A percentile compares a stretch with the other conserved stretches of the same genome.
Evolutionary conservation across 2,888 invertebrate species (phyloP).

Genomic region (Escarpia spicata): DNA sequence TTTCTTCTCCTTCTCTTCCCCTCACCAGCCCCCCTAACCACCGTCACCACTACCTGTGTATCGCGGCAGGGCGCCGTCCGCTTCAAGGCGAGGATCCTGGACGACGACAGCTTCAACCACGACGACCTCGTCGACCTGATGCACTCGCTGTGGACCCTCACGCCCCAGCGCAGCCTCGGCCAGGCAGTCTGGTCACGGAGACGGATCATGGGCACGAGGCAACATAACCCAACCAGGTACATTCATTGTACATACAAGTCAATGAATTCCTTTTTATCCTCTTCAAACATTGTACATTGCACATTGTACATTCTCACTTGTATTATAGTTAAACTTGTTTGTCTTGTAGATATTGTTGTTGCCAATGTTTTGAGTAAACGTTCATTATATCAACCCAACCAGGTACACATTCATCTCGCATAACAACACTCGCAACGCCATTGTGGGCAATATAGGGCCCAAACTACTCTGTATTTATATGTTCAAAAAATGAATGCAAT

Average conservation of each 20-base stretch:
- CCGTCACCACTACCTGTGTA: not conserved
- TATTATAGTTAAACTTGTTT: too few species aligned
- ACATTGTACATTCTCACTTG: too few species aligned
- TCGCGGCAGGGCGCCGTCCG: not conserved
- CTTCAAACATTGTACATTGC: too few species aligned
- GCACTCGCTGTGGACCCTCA: not conserved
- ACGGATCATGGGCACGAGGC: not conserved
- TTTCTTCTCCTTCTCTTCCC: not conserved
- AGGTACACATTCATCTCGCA: not conserved
- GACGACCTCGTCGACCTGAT: slow-evolving; percentile 1
- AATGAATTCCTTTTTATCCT: too few species aligned
- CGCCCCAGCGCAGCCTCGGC: not conserved
- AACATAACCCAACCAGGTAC: not conserved
- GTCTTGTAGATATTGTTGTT: too few species aligned
- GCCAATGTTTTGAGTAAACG: not conserved
- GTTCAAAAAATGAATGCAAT: not conserved
- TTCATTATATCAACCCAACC: not conserved
- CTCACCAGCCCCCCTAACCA: not conserved
- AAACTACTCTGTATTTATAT: too few species aligned
- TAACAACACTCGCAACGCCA: not conserved
- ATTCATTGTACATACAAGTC: too few species aligned
- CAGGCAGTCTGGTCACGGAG: not conserved
- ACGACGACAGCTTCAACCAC: not conserved
- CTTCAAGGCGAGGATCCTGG: not conserved
- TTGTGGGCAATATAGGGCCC: too few species aligned